Evolutionary conservation across 2,888 invertebrate species (phyloP).

Genomic region (Boloria selene): DNA sequence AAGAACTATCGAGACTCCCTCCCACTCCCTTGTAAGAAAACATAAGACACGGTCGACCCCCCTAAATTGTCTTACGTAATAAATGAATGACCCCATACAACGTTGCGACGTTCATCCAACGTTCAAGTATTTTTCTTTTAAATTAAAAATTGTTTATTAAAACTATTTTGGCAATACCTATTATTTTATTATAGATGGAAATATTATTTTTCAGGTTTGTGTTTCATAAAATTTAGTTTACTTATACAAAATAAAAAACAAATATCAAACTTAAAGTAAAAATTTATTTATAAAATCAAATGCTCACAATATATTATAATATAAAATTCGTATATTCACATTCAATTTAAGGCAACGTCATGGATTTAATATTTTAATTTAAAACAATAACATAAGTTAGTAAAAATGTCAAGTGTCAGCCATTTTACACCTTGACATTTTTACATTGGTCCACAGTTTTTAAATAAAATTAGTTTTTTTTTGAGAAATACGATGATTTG

Average conservation of each 20-base stretch:
- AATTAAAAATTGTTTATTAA: too few relatives aligned
- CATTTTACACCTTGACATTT: constrained; percentile 74
- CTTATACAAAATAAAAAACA: constrained; percentile 52
- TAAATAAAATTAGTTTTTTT: constrained; percentile 18
- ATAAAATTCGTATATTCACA: constrained; percentile 62
- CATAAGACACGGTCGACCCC: too few relatives aligned
- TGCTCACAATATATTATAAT: constrained; percentile 58
- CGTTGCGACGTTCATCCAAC: too few relatives aligned
- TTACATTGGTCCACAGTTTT: constrained; percentile 49
- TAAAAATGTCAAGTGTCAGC: constrained; percentile 80
- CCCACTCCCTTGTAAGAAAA: too few relatives aligned
- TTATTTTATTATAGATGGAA: too few relatives aligned
- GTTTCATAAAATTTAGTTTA: background rate
- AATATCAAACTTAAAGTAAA: constrained; percentile 69
- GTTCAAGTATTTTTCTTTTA: too few relatives aligned
- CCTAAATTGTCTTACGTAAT: too few relatives aligned
- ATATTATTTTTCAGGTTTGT: too few relatives aligned
- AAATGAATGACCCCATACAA: too few relatives aligned
- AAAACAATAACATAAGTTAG: constrained; percentile 24
- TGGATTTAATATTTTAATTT: constrained; percentile 41
- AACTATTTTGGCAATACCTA: too few relatives aligned
- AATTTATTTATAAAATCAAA: constrained; percentile 73
- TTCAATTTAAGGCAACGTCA: constrained; percentile 66
- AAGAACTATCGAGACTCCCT: too few relatives aligned
- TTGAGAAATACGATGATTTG: constrained; percentile 44